phyloP scores from a whole-genome alignment of 2,888 invertebrate genomes.

The Esperia sulphurella region DNA sequence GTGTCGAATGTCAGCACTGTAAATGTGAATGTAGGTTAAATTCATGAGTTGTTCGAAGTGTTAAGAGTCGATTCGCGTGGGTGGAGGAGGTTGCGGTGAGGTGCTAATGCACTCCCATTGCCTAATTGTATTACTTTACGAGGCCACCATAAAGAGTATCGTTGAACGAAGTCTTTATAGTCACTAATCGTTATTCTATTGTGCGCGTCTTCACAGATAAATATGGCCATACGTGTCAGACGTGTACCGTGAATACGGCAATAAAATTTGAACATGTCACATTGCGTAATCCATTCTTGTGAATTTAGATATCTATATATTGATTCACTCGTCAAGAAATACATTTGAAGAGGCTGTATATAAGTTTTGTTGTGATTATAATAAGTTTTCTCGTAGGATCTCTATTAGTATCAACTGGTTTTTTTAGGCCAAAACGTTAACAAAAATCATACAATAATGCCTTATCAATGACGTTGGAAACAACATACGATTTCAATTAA shows the following conservation, averaged over 20 bases:
- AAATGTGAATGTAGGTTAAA: slow-evolving; percentile 53
- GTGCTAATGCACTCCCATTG: slow-evolving; percentile 75
- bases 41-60: slow-evolving; percentile 42
- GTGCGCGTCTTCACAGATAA: slow-evolving; percentile 34
- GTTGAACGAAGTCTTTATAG: slow-evolving; percentile 52
- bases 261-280: slow-evolving; percentile 36
- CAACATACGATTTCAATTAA: slow-evolving; percentile 78
- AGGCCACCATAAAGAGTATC: slow-evolving; percentile 61
- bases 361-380: background rate
- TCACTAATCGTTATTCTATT: slow-evolving; percentile 64
- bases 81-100: slow-evolving; percentile 56
- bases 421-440: slow-evolving; percentile 42
- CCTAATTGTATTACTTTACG: slow-evolving; percentile 74
- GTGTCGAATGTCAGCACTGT: slow-evolving; percentile 22
- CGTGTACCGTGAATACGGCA: slow-evolving; percentile 26
- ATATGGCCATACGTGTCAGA: slow-evolving; percentile 37
- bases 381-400: slow-evolving; percentile 6
- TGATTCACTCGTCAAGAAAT: background rate
- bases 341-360: background rate
- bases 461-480: slow-evolving; percentile 66
- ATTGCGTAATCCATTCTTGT: slow-evolving; percentile 28
- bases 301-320: slow-evolving; percentile 24
- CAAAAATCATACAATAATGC: slow-evolving; percentile 36
- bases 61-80: slow-evolving; percentile 53
- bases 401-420: slow-evolving; percentile 44